Evolutionary conservation across 2,797 vertebrate species (phyloP).

Genomic region (Dallia pectoralis): DNA sequence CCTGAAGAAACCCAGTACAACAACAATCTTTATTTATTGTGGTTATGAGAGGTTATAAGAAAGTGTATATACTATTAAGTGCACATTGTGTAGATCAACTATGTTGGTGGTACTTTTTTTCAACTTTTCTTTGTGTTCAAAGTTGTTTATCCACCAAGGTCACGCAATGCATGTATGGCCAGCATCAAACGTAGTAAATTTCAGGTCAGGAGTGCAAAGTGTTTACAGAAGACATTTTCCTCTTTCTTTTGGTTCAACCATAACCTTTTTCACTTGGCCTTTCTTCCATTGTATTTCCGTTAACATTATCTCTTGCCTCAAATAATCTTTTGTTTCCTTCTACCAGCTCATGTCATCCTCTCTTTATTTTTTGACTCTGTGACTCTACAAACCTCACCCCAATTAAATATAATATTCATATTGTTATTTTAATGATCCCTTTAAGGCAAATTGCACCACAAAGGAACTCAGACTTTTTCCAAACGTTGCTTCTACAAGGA

Average conservation of each 20-base stretch:
- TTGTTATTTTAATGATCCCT: neutral
- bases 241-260: neutral
- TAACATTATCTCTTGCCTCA: neutral
- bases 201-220: conserved; percentile 15
- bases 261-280: neutral
- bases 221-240: neutral
- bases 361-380: neutral
- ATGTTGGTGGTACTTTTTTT: neutral
- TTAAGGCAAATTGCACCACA: neutral
- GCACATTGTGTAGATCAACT: neutral
- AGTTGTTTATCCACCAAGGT: conserved; percentile 7
- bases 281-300: neutral
- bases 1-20: neutral
- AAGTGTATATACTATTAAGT: neutral
- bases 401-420: neutral
- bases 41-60: neutral
- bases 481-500: no score
- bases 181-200: conserved; percentile 5
- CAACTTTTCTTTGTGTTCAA: conserved; percentile 25
- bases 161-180: neutral
- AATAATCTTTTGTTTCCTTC: neutral
- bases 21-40: neutral
- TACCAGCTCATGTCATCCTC: conserved; percentile 19
- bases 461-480: no score
- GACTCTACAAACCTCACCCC: neutral